Evolutionary conservation across 2,888 invertebrate genomes (phyloP), one percentile per base, ranked within the genome.

Genomic region (Alloscopus bannaensis): DNA sequence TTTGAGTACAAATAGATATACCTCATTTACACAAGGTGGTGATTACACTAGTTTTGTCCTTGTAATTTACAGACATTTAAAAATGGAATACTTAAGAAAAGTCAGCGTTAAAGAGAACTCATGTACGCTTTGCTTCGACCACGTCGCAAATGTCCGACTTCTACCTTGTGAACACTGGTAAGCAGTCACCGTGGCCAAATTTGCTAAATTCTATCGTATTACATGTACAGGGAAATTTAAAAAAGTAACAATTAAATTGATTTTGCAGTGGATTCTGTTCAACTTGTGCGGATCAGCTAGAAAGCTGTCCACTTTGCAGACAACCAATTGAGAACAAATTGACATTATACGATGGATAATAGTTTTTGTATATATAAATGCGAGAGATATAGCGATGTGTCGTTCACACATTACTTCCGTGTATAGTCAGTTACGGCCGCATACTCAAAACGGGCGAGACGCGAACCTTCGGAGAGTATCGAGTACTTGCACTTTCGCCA

Each of bases 301-400:
- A 92, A 84, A 93, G 93, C 85, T 97, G 97, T 88, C 97, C 97
- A 16, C 92, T 97, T 91, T 97, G 97, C 89, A 92, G 97, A 85
- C 91, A 92, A 75, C 89, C 90, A 60, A 93, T 94, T 85, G 89
- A 89, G 86, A 88, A 90, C 86, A 88, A 90, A 57, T 66, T 84
- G 29, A 84, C 81, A 16, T 68, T 85, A 18, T 84, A 84, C 50
- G 84, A 86, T 47, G 80, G 72, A 60, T 84, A 82, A 52, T 40
- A 55, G 24, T 28, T 50, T 16, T 50, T 16, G 22, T n/a, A n/a
- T n/a, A n/a, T n/a, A n/a, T n/a, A n/a, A n/a, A n/a, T n/a, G n/a
- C n/a, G n/a, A n/a, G n/a, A n/a, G n/a, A n/a, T n/a, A n/a, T n/a
- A n/a, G n/a, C n/a, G n/a, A n/a, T n/a, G n/a, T n/a, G n/a, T n/a